Evolutionary conservation across 2,797 vertebrate genomes (phyloP), one percentile per base, ranked within the genome.

Genomic region (Tinamus major): DNA sequence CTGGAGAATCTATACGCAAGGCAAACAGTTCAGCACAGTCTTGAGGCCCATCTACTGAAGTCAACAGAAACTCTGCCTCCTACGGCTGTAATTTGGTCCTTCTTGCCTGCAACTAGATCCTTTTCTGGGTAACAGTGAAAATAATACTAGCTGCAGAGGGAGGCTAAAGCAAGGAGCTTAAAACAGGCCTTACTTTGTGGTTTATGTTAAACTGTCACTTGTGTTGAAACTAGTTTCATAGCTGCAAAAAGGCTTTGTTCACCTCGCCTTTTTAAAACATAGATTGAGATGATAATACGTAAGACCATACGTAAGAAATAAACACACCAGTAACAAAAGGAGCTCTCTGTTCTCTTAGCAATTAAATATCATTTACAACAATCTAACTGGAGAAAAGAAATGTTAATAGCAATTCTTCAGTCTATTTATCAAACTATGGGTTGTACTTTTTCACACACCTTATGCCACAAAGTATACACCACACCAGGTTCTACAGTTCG

Each of bases 351-450:
- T 79, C 74, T 86, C 37, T 71, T 14, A 77, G 69, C 44, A 90
- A 88, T 78, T 77, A 94, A 90, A 42, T 88, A 91, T n/a, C 83
- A 85, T 91, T 92, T 76, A 68, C 85, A 93, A 59, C 23, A 86
- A 65, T 26, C 51, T 83, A 82, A 89, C 49, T n/a, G 51, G 10
- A 79, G 61, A 37, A 46, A 84, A 85, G 70, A 69, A 90, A 85
- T 37, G 90, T 83, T 95, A 91, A 92, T 78, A 88, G 41, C 69
- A 70, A 90, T 90, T 94, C 95, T 85, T 93, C 80, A 79, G 70
- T 62, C 72, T 95, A 63, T 91, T 96, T 96, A 95, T 92, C 93
- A 93, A 94, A 79, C 12, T 1, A 2, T 48, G 75, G 21, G 35
- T 86, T 39, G 51, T 20, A 76, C 80, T 89, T 85, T 70, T 68